Base-by-base conservation (phyloP, 2,113 vertebrate genomes). In the Thymallus thymallus region DNA sequence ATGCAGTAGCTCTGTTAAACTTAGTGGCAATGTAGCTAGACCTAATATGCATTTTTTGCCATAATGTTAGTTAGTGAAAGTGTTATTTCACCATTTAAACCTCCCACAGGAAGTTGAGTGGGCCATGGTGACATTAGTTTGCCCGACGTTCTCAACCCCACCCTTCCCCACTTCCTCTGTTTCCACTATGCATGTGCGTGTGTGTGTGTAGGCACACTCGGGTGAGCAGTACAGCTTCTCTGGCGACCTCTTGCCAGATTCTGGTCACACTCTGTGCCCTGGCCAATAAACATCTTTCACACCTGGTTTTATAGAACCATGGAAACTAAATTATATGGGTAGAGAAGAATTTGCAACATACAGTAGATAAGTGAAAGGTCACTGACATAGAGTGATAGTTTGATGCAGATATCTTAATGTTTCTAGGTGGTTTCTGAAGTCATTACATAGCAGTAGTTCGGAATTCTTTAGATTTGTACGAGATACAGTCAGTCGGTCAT, bases 151-250 rank as follows among this genome's bases (percentile, higher is more conserved):
- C 76, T n/a, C 16, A 71, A 91, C 94, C 92, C 93, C 95, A 94
- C 95, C 95, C 94, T 92, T 88, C 90, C 85, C 90, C 94, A 94
- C 94, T 95, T 96, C 94, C 95, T 94, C 76, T 89, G 60, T 77
- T 65, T 4, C 73, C 84, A 87, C 86, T 64, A 45, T 72, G 58
- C 9, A 9, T 41, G 9, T 12, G 35, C 9, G 7, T 35, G 35
- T 35, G 35, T 9, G 35, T 7, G 32, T 35, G 32, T 6, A 32
- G 32, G 32, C 32, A 69, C 77, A 85, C 58, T 85, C n/a, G 73
- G 81, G 82, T 90, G 88, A 83, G 82, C 81, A 82, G 84, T 85
- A 86, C 23, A 74, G 81, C 89, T 91, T 77, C 24, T 61, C 12
- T 51, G 48, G 48, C 5, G 48, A 18, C 48, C 12, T 51, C 48